These are phyloP conservation scores for Psittacula echo DNA, from an alignment of 2,797 vertebrate genomes.

Conservation along the genomic window DNA sequence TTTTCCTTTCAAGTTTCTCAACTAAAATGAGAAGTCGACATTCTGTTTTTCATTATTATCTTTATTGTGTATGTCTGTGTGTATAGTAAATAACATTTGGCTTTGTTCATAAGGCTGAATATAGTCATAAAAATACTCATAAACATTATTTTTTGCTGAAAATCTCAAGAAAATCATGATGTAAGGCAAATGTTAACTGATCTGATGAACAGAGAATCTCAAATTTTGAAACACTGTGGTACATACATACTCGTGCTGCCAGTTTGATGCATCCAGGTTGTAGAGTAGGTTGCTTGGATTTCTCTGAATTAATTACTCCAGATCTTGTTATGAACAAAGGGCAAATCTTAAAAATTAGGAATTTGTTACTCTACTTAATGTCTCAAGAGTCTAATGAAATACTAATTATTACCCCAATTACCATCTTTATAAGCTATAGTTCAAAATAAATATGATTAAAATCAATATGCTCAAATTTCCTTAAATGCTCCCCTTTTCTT, in stretches of 20 bases:
- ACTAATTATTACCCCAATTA: not conserved
- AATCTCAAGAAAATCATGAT: not conserved
- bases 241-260: not conserved
- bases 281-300: not conserved
- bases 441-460: not conserved
- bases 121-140: not conserved
- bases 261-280: not conserved
- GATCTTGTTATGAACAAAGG: not conserved
- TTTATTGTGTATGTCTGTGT: not conserved
- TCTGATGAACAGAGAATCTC: not conserved
- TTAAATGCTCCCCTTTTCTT: not conserved
- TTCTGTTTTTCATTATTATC: not conserved
- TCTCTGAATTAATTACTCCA: not conserved
- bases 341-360: not conserved
- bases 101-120: not conserved
- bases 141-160: not conserved
- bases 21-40: not conserved
- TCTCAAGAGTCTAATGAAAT: not conserved
- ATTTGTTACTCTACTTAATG: not conserved
- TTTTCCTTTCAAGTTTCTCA: not conserved
- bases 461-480: not conserved
- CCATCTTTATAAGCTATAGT: too few species aligned
- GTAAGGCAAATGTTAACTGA: not conserved
- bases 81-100: not conserved
- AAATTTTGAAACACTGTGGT: not conserved